Conservation (phyloP, 2,797 vertebrate species). For the Galaxias olidus region DNA sequence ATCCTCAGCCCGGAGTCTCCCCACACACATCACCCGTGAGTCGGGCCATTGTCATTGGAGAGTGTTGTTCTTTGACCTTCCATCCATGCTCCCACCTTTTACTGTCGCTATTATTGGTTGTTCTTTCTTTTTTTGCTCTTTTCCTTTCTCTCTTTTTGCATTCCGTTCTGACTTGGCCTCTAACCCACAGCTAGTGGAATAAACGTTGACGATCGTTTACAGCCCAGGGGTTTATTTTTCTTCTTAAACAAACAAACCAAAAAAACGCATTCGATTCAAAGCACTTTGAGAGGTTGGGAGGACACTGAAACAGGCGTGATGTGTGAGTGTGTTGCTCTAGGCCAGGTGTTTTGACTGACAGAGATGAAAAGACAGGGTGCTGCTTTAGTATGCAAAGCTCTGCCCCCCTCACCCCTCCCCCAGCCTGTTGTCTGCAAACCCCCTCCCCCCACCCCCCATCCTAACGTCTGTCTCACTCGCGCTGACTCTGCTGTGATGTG, state of each 20-base stretch:
- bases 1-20: slow-evolving; percentile 53
- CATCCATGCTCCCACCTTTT: slow-evolving; percentile 6
- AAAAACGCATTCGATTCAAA: too few species aligned
- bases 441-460: slow-evolving; percentile 34
- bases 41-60: slow-evolving; percentile 39
- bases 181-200: slow-evolving; percentile 64
- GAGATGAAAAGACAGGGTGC: slow-evolving; percentile 77
- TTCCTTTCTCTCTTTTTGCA: slow-evolving; percentile 64
- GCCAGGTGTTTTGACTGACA: slow-evolving; percentile 68
- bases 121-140: too few species aligned
- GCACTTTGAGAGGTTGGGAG: too few species aligned
- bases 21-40: slow-evolving; percentile 49
- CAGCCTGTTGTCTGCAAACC: slow-evolving; percentile 74
- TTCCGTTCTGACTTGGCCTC: slow-evolving; percentile 78
- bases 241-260: too few species aligned
- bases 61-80: slow-evolving; percentile 40
- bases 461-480: slow-evolving; percentile 68
- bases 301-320: slow-evolving; percentile 40
- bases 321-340: slow-evolving; percentile 61
- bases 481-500: slow-evolving; percentile 69
- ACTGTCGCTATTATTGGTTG: slow-evolving; percentile 55
- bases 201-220: too few species aligned
- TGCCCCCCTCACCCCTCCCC: slow-evolving; percentile 52
- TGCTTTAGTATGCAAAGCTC: slow-evolving; percentile 79
- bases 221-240: too few species aligned